Percentiles rank a stretch among this genome's conserved stretches.
Evolutionary conservation across 1,140 invertebrate genomes (phyloP).

Genomic region (Callitettix versicolor): DNA sequence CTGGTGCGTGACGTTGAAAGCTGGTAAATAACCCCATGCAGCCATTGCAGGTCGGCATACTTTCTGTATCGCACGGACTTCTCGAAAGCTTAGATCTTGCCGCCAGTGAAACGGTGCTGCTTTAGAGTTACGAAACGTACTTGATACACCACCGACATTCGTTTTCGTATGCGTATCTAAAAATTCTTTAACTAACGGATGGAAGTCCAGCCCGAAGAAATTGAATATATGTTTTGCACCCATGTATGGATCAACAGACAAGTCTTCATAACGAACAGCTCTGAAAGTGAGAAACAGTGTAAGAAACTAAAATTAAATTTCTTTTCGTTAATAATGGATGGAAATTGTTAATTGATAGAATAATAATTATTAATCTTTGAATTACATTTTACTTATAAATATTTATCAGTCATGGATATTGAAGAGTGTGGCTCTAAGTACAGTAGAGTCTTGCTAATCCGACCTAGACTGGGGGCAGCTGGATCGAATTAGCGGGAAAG

Average conservation of each 20-base stretch:
- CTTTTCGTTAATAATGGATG: too few species aligned
- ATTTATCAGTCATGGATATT: too few species aligned
- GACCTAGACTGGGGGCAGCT: too few species aligned
- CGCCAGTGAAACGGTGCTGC: slow-evolving; percentile 77
- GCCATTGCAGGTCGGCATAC: slow-evolving; percentile 62
- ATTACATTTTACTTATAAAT: too few species aligned
- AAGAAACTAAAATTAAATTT: too few species aligned
- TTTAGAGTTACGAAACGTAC: slow-evolving; percentile 72
- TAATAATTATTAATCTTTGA: too few species aligned
- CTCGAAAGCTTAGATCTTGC: slow-evolving; percentile 50
- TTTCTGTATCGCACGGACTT: slow-evolving; percentile 53
- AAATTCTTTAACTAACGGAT: slow-evolving; percentile 56
- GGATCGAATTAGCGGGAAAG: too few species aligned
- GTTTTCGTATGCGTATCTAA: slow-evolving; percentile 69
- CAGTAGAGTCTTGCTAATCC: too few species aligned
- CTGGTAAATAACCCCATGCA: slow-evolving; percentile 62
- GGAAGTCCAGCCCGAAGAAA: slow-evolving; percentile 64
- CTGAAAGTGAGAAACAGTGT: slow-evolving; percentile 41
- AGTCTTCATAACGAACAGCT: slow-evolving; percentile 72
- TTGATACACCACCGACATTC: slow-evolving; percentile 67
- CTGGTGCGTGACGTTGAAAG: slow-evolving; percentile 41
- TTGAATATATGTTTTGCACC: slow-evolving; percentile 58
- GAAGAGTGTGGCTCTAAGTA: too few species aligned
- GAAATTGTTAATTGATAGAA: too few species aligned
- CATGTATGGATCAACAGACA: slow-evolving; percentile 62